Conservation (phyloP, 1,140 invertebrate species). For the Zaprionus lachaisei region DNA sequence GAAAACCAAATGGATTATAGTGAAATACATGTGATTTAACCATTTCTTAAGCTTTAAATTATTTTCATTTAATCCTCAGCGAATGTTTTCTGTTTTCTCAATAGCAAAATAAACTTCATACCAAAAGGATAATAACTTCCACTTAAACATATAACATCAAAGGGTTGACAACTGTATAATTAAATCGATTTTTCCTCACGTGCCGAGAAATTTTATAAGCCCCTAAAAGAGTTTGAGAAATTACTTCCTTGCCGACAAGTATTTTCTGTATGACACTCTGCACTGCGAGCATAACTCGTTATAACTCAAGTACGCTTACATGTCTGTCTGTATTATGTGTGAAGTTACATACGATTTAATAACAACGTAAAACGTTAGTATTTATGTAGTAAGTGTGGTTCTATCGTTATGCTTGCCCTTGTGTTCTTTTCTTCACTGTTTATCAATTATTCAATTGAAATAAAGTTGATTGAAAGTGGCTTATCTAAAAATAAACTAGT, state of each 20-base stretch:
- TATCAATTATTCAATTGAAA: conserved; percentile 21
- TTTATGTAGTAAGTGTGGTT: conserved; percentile 1
- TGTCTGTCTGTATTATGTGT: neutral
- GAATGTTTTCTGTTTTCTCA: neutral
- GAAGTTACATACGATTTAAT: neutral
- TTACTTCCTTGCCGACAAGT: conserved; percentile 7
- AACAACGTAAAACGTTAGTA: neutral
- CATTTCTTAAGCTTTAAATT: neutral
- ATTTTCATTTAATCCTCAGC: neutral
- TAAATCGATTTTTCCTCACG: conserved; percentile 23
- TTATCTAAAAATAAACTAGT: conserved; percentile 23
- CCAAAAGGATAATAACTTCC: neutral
- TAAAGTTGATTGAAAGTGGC: conserved; percentile 16
- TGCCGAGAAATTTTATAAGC: conserved; percentile 45
- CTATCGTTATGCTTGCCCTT: neutral
- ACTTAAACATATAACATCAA: neutral
- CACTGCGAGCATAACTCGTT: neutral
- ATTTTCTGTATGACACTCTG: neutral
- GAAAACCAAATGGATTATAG: conserved; percentile 61
- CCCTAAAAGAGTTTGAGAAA: conserved; percentile 15
- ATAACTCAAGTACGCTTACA: neutral
- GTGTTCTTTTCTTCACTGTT: neutral
- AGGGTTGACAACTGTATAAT: conserved; percentile 2
- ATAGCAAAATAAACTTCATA: neutral
- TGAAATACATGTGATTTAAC: conserved; percentile 34